These are phyloP conservation scores for Coleophora flavipennella DNA, from an alignment of 2,888 invertebrate genomes.

Conservation along the genomic window DNA sequence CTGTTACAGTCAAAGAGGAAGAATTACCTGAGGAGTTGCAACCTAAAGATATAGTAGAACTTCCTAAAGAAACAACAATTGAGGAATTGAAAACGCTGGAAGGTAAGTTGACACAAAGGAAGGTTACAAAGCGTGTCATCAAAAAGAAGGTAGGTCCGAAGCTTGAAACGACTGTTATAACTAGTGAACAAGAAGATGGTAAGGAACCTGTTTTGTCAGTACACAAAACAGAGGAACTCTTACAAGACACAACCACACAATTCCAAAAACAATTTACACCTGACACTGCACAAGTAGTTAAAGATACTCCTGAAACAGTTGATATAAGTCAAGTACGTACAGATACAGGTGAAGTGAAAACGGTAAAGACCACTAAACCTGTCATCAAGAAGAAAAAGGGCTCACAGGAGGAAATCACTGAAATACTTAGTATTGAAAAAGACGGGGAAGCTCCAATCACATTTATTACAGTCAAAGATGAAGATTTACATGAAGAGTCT, in stretches of 20 bases:
- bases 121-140: constrained; percentile 35
- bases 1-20: constrained; percentile 33
- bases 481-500: constrained; percentile 5
- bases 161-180: constrained; percentile 19
- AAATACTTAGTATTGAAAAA: constrained; percentile 45
- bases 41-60: constrained; percentile 18
- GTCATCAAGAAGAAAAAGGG: constrained; percentile 41
- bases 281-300: constrained; percentile 24
- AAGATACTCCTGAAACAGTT: constrained; percentile 25
- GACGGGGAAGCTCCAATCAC: constrained; percentile 39
- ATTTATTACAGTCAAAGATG: constrained; percentile 19
- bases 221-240: constrained; percentile 25
- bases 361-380: constrained; percentile 15
- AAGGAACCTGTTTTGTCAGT: constrained; percentile 38
- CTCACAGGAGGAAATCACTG: constrained; percentile 37
- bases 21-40: constrained; percentile 31
- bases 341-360: constrained; percentile 13
- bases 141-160: constrained; percentile 41
- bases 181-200: constrained; percentile 5
- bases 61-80: constrained; percentile 32
- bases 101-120: constrained; percentile 26
- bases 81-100: constrained; percentile 24
- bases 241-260: constrained; percentile 5
- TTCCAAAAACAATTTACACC: constrained; percentile 11
- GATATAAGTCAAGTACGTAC: constrained; percentile 15